These are phyloP conservation scores for Gyps fulvus DNA, from an alignment of 2,113 vertebrate genomes.

Conservation along the genomic window DNA sequence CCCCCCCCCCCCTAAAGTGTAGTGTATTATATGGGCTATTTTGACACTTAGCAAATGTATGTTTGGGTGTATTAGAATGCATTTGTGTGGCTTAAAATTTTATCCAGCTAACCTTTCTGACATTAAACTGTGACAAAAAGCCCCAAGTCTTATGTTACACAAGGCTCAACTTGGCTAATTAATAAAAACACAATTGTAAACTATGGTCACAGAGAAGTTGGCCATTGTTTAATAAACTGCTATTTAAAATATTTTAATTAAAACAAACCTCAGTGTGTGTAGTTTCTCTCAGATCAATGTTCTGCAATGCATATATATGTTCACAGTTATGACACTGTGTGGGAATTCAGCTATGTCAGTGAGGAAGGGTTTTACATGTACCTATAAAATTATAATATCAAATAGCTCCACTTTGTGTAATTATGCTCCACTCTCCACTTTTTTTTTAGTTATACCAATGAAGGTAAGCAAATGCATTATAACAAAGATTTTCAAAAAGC, in stretches of 20 bases:
- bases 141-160: background rate
- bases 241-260: slow-evolving; percentile 10
- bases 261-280: background rate
- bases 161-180: background rate
- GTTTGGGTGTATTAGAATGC: background rate
- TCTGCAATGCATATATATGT: background rate
- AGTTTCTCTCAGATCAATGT: background rate
- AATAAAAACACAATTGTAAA: background rate
- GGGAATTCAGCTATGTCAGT: background rate
- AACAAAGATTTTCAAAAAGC: background rate
- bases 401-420: background rate
- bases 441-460: background rate
- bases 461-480: background rate
- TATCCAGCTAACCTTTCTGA: background rate
- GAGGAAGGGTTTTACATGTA: background rate
- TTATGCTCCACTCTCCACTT: background rate
- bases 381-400: background rate
- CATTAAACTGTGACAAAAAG: background rate
- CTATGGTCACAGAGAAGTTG: background rate
- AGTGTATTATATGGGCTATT: background rate
- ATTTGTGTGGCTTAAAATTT: background rate
- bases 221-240: background rate
- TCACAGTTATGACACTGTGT: background rate
- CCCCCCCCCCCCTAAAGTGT: background rate
- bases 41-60: background rate